A percentile compares a stretch with the other conserved stretches of the same genome.
Evolutionary conservation across 2,797 vertebrate genomes (phyloP).

Genomic region (Labroides dimidiatus): DNA sequence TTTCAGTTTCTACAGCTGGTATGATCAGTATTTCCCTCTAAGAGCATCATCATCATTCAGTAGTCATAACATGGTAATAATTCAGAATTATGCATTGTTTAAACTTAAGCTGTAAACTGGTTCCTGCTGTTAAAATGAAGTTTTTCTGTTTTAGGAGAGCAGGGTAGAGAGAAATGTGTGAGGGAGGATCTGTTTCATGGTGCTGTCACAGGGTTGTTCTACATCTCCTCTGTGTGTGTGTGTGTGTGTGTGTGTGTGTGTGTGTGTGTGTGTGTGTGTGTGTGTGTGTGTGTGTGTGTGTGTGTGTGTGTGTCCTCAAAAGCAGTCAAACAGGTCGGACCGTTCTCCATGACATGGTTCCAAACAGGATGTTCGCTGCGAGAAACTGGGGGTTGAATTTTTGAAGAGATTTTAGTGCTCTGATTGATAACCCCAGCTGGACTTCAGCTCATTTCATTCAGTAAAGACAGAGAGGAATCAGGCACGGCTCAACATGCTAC

Average conservation of each 20-base stretch:
- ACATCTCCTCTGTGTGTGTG: not conserved
- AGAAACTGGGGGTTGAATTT: not conserved
- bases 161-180: not conserved
- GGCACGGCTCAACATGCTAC: constrained; percentile 46
- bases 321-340: constrained; percentile 65
- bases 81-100: too few species aligned
- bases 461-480: not conserved
- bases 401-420: not conserved
- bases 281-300: not conserved
- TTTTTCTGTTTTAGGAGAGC: not conserved
- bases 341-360: not conserved
- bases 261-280: not conserved
- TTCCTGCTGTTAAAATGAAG: not conserved
- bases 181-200: not conserved
- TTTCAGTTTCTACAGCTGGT: not conserved
- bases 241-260: not conserved
- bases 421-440: not conserved
- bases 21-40: too few species aligned
- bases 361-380: not conserved
- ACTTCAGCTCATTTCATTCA: not conserved
- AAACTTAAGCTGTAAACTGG: not conserved
- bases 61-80: too few species aligned
- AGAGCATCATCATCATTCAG: too few species aligned
- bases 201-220: not conserved
- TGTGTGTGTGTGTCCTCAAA: constrained; percentile 15